Evolutionary conservation across 1,140 invertebrate genomes (phyloP).

Genomic region (Euura lappo): DNA sequence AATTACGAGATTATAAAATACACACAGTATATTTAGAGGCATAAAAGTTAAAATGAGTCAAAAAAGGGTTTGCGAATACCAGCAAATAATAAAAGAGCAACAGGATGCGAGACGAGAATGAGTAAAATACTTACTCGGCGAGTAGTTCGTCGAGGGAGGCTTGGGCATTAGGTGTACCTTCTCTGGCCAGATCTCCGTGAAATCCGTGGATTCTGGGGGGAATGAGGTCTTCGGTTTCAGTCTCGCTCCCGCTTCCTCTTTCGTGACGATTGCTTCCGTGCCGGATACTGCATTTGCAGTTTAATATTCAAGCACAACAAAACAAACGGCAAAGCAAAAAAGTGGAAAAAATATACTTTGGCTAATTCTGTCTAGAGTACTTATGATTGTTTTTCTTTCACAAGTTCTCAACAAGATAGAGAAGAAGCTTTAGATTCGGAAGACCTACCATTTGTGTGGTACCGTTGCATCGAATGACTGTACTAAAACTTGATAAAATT

Average conservation of each 20-base stretch:
- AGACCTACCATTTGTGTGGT: no score
- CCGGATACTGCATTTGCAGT: constrained; percentile 40
- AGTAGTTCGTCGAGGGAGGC: constrained; percentile 57
- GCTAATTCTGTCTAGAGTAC: no score
- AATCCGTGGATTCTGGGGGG: constrained; percentile 53
- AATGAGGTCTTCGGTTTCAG: constrained; percentile 58
- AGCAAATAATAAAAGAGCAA: constrained; percentile 27
- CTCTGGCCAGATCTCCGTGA: constrained; percentile 53
- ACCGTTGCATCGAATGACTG: no score
- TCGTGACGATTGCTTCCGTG: constrained; percentile 57
- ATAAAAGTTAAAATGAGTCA: background rate
- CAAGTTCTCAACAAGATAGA: no score
- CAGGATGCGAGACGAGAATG: constrained; percentile 28
- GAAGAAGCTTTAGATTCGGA: no score
- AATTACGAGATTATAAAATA: background rate
- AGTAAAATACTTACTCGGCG: constrained; percentile 64
- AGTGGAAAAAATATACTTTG: background rate
- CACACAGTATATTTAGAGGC: constrained; percentile 8
- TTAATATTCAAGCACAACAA: background rate
- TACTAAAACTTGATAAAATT: no score
- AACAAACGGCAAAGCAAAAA: background rate
- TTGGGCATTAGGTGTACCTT: constrained; percentile 50
- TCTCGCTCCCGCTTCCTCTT: constrained; percentile 60
- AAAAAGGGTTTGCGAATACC: constrained; percentile 17
- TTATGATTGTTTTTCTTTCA: no score